Base-by-base conservation (phyloP, 2,113 vertebrate species). In the Chauna torquata region DNA sequence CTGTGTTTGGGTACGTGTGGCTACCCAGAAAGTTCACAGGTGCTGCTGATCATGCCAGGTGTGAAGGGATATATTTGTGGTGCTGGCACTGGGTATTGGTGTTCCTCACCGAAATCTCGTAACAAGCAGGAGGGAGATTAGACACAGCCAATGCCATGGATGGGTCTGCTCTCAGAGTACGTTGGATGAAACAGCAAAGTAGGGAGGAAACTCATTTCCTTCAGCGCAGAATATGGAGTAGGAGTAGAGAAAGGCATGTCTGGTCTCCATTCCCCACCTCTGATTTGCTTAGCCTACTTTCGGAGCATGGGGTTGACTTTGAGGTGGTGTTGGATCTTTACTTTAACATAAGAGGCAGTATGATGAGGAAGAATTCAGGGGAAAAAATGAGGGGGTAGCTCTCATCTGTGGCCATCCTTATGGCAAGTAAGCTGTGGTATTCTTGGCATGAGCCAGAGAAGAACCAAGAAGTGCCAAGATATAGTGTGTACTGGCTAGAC, bases 281-380 rank as follows among this genome's bases (percentile, higher is more conserved):
- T 42, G 61, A n/a, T 30, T 75, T 79, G 25, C 70, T 72, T 23
- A 69, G 15, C 16, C 11, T 16, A 8, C 23, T 58, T 65, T 40
- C 34, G 0, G 2, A 72, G 47, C 32, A n/a, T 2, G 0, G 6
- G 9, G 8, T 2, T 32, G 32, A 34, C 40, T 81, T 9, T 27
- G 20, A 40, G 16, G 4, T 20, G 7, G 18, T 64, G 47, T 9
- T 58, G 47, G 34, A 50, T 62, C 55, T 86, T 65, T 69, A 38
- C 66, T 93, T 76, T 79, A 50, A 66, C 14, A n/a, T 7, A n/a
- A n/a, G 5, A 86, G 47, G 23, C 23, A 76, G 16, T 14, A 12
- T 24, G 32, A 71, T 38, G 49, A 61, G 49, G n/a, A 18, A 69
- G 45, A 83, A 19, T 19, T 6, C 14, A 34, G 36, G 28, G 12